Conservation (phyloP, 2,797 vertebrate species). For the Carcharodon carcharias region DNA sequence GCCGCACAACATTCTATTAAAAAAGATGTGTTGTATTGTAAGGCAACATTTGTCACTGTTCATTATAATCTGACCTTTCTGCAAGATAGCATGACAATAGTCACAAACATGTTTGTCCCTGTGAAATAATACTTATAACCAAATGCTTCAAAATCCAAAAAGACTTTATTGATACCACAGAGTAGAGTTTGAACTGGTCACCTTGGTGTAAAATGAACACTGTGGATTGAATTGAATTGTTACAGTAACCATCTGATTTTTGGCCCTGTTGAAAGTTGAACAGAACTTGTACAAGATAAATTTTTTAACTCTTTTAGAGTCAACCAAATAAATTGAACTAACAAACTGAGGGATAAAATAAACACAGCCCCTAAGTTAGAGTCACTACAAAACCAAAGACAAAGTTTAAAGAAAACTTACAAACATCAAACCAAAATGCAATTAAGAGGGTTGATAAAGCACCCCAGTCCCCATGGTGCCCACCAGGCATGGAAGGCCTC, state of each 20-base stretch:
- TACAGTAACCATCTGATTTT: not conserved
- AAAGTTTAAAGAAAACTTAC: too few species aligned
- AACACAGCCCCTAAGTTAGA: too few species aligned
- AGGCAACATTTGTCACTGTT: not conserved
- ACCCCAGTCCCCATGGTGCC: too few species aligned
- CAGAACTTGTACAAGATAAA: not conserved
- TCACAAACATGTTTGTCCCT: not conserved
- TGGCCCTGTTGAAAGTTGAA: not conserved
- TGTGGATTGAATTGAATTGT: not conserved
- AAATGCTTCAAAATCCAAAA: not conserved
- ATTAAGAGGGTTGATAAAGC: too few species aligned
- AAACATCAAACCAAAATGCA: too few species aligned
- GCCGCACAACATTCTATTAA: not conserved
- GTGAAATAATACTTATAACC: not conserved
- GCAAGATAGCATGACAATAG: not conserved
- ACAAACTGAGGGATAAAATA: too few species aligned
- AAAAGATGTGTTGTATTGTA: not conserved
- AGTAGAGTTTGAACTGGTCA: not conserved
- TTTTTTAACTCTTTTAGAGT: too few species aligned
- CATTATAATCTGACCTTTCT: not conserved
- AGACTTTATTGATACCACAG: not conserved
- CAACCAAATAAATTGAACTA: too few species aligned
- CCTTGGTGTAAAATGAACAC: not conserved
- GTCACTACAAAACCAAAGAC: too few species aligned
- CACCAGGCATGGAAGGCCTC: too few species aligned